Conservation (phyloP, 2,888 invertebrate species). For the Liopterus haemorrhoidalis region DNA sequence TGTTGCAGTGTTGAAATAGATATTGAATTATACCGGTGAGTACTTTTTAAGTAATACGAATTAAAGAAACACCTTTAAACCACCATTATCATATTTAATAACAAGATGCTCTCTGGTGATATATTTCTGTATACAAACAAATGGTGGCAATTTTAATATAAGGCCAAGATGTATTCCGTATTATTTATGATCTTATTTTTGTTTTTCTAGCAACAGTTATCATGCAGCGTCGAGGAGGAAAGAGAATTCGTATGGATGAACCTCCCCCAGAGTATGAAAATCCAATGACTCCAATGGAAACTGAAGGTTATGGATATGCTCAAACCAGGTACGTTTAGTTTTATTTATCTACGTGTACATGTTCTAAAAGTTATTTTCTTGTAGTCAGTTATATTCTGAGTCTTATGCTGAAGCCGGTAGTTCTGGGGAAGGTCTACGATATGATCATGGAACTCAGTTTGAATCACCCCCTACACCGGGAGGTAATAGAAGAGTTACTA, state of each 20-base stretch:
- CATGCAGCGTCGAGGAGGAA: constrained; percentile 82
- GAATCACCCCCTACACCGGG: constrained; percentile 54
- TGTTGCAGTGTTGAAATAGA: too few relatives aligned
- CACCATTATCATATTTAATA: background rate
- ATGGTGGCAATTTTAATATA: constrained; percentile 6
- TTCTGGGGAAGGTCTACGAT: constrained; percentile 39
- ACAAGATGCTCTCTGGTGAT: constrained; percentile 7
- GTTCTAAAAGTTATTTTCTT: background rate
- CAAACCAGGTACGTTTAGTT: constrained; percentile 35
- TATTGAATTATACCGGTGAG: background rate
- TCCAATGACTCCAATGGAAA: constrained; percentile 53
- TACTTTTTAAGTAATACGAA: background rate
- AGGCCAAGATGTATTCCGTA: background rate
- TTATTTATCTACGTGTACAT: background rate
- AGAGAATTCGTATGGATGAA: constrained; percentile 88
- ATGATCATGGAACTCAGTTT: constrained; percentile 37
- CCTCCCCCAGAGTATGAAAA: constrained; percentile 83
- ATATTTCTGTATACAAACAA: background rate
- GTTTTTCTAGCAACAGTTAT: constrained; percentile 33
- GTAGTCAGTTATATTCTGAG: constrained; percentile 36
- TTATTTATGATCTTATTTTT: background rate
- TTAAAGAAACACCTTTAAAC: too few relatives aligned
- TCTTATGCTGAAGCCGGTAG: constrained; percentile 40
- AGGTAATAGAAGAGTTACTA: constrained; percentile 58
- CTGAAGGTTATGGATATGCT: constrained; percentile 48